These are phyloP conservation scores for Chymomyza procnemis DNA, from an alignment of 2,888 invertebrate species.

Conservation along the genomic window DNA sequence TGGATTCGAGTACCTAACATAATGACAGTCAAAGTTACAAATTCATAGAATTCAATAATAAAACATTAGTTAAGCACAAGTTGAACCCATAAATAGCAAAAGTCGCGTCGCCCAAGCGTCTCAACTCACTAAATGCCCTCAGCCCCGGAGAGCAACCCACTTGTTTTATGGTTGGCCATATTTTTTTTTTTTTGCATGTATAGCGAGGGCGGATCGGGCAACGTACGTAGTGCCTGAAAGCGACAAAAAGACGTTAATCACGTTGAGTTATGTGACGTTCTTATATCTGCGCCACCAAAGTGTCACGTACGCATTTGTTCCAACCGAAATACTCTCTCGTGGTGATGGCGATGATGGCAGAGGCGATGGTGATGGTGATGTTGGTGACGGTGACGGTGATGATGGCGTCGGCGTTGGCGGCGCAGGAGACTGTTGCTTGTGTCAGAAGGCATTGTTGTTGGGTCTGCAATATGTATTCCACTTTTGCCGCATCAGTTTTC, in stretches of 20 bases:
- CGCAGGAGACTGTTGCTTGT: constrained; percentile 32
- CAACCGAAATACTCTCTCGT: constrained; percentile 40
- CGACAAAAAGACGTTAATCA: constrained; percentile 77
- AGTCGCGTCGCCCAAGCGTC: background rate
- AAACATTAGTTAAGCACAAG: background rate
- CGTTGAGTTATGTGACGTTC: constrained; percentile 78
- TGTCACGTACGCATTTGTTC: constrained; percentile 76
- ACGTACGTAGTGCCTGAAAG: constrained; percentile 27
- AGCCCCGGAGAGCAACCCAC: constrained; percentile 36
- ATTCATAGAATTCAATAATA: background rate
- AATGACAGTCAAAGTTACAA: background rate
- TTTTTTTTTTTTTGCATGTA: constrained; percentile 73
- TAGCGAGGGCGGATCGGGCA: constrained; percentile 20
- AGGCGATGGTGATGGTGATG: constrained; percentile 13
- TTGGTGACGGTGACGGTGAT: background rate
- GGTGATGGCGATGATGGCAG: background rate
- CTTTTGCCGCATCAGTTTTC: constrained; percentile 45
- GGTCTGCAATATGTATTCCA: constrained; percentile 59
- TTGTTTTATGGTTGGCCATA: constrained; percentile 67
- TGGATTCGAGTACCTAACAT: background rate
- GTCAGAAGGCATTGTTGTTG: constrained; percentile 42
- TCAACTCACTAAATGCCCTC: constrained; percentile 58
- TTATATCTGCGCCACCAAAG: constrained; percentile 75
- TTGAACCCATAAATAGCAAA: background rate
- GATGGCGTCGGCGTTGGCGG: constrained; percentile 16